Evolutionary conservation across 2,113 vertebrate genomes (phyloP).

Genomic region (Cyprinodon tularosa): DNA sequence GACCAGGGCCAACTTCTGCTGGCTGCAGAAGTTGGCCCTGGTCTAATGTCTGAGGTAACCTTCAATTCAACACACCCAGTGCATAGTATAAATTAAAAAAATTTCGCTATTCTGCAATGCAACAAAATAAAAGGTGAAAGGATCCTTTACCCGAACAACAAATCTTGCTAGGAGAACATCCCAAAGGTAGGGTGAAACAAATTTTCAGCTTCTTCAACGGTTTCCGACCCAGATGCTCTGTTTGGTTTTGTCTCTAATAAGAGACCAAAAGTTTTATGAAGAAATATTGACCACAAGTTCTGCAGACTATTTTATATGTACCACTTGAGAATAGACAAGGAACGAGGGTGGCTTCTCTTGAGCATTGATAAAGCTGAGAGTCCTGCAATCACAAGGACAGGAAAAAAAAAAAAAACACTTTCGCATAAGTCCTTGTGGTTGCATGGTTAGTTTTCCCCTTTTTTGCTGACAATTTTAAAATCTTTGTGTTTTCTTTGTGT

Average conservation of each 20-base stretch:
- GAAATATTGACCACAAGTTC: conserved; percentile 42
- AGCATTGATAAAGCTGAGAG: conserved; percentile 13
- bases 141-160: conserved; percentile 35
- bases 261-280: conserved; percentile 53
- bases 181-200: conserved; percentile 33
- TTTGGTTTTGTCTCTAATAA: conserved; percentile 59
- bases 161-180: conserved; percentile 28
- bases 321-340: conserved; percentile 33
- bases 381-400: conserved; percentile 13
- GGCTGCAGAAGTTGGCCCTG: too few species aligned
- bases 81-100: conserved; percentile 4
- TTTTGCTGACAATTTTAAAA: conserved; percentile 10
- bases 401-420: neutral
- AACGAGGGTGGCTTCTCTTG: conserved; percentile 42
- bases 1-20: too few species aligned
- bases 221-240: conserved; percentile 40
- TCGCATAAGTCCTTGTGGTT: neutral
- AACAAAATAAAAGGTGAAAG: neutral
- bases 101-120: neutral
- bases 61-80: too few species aligned
- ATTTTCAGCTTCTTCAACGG: conserved; percentile 31
- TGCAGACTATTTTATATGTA: conserved; percentile 35
- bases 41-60: too few species aligned
- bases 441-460: neutral
- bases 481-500: conserved; percentile 16